A percentile compares a stretch with the other conserved stretches of the same genome.
phyloP scores from a whole-genome alignment of 2,113 vertebrate genomes.

The Phrynosoma blainvillii region DNA sequence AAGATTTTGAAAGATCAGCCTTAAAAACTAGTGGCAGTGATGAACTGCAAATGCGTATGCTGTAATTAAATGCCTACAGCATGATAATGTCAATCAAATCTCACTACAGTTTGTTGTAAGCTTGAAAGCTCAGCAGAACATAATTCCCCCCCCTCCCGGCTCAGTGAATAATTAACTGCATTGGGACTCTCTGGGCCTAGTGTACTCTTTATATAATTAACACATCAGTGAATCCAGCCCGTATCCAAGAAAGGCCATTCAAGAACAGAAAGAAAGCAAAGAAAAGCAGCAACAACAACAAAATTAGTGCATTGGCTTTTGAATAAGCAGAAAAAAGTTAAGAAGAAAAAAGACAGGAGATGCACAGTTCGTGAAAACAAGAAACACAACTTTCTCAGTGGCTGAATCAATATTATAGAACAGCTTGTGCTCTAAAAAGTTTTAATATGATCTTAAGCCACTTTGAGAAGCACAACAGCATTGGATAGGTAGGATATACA shows the following conservation, averaged over 20 bases:
- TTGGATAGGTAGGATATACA: background rate
- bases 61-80: slow-evolving; percentile 38
- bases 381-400: background rate
- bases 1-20: slow-evolving; percentile 8
- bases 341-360: slow-evolving; percentile 9
- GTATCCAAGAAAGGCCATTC: background rate
- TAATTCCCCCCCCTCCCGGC: background rate
- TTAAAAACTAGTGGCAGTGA: slow-evolving; percentile 33
- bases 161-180: slow-evolving; percentile 57
- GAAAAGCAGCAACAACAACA: slow-evolving; percentile 19
- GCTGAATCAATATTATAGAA: background rate
- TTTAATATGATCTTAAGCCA: background rate
- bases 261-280: slow-evolving; percentile 29
- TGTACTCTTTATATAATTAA: slow-evolving; percentile 46
- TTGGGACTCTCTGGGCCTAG: slow-evolving; percentile 45
- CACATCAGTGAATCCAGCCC: slow-evolving; percentile 36
- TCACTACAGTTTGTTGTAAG: slow-evolving; percentile 6
- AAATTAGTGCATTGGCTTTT: background rate
- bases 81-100: slow-evolving; percentile 36
- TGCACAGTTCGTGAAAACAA: background rate
- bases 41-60: slow-evolving; percentile 25
- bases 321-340: background rate
- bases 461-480: background rate
- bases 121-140: slow-evolving; percentile 30
- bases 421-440: background rate